Base-by-base conservation (phyloP, 1,140 invertebrate species). In the Brachionus paranguensis region DNA sequence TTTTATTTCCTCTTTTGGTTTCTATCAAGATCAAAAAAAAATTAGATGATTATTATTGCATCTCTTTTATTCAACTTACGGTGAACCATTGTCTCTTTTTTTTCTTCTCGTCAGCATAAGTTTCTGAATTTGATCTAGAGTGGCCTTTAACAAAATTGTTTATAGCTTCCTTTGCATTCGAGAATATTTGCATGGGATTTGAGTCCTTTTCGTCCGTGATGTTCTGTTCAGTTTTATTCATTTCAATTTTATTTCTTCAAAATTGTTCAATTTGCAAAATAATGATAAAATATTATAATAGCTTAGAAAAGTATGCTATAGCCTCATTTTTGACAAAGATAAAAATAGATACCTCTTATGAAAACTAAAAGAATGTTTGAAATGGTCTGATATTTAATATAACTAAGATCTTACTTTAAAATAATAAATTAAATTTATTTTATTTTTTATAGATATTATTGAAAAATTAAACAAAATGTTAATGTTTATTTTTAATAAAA, bases 251-350 rank as follows among this genome's bases (percentile, higher is more conserved):
- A 8, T 27, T 65, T 24, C 33, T 64, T 64, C 45, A 47, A 60
- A 60, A 60, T 60, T 17, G 20, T 60, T 60, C 8, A 60, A 60
- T 24, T 60, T 60, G 8, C 2, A 60, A 33, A 29, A 5, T 29
- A 29, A 29, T 33, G 33, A 68, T 33, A 68, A 41, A 37, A 68
- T 68, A 68, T 68, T 68, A 68, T 68, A 68, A 68, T 68, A 33
- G 41, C 10, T 12, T 41, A 33, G 12, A 72, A 72, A 72, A 72
- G 68, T 72, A 17, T 72, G 68, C 37, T 72, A 72, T 72, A 72
- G 68, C 68, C 68, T 72, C 68, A 43, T 72, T 72, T 72, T 72
- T 72, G 14, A 41, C 41, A 45, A 41, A 72, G 68, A 72, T 72
- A 72, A 72, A 72, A 72, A 72, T 72, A 72, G n/a, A 60, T 60